Conservation (phyloP, 2,888 invertebrate species). For the Nymphalis polychloros region DNA sequence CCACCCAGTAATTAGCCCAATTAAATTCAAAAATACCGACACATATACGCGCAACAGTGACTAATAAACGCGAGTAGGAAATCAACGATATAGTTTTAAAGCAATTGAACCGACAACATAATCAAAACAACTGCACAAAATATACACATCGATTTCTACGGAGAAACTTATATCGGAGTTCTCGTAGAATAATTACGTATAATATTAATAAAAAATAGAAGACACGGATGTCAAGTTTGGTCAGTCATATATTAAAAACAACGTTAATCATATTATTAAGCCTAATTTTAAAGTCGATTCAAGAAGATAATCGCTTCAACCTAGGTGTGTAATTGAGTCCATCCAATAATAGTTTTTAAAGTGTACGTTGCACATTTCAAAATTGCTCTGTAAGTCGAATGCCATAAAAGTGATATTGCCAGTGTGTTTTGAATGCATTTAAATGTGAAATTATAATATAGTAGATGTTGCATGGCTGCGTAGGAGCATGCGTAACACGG, state of each 20-base stretch:
- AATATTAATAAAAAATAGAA: conserved; percentile 44
- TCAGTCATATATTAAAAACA: conserved; percentile 71
- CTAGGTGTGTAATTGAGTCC: conserved; percentile 58
- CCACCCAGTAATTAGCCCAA: conserved; percentile 69
- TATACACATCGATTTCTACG: conserved; percentile 49
- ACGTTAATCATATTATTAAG: conserved; percentile 73
- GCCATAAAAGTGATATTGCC: conserved; percentile 49
- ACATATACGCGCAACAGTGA: conserved; percentile 38
- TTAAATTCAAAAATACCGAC: conserved; percentile 52
- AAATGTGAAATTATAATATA: conserved; percentile 32
- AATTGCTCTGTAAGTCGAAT: conserved; percentile 50
- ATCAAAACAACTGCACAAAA: conserved; percentile 49
- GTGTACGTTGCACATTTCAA: conserved; percentile 42
- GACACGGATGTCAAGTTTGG: conserved; percentile 70
- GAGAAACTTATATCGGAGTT: conserved; percentile 36
- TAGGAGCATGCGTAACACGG: conserved; percentile 77
- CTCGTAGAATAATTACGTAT: conserved; percentile 46
- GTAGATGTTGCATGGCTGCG: conserved; percentile 58
- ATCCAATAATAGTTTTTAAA: conserved; percentile 55
- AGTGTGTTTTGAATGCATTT: conserved; percentile 27
- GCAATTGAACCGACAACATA: conserved; percentile 42
- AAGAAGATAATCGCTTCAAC: conserved; percentile 68
- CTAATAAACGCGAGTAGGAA: conserved; percentile 41
- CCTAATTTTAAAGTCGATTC: conserved; percentile 74
- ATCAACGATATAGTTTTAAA: conserved; percentile 34